These are phyloP conservation scores for Takifugu flavidus DNA, from an alignment of 2,113 vertebrate genomes.

Conservation along the genomic window DNA sequence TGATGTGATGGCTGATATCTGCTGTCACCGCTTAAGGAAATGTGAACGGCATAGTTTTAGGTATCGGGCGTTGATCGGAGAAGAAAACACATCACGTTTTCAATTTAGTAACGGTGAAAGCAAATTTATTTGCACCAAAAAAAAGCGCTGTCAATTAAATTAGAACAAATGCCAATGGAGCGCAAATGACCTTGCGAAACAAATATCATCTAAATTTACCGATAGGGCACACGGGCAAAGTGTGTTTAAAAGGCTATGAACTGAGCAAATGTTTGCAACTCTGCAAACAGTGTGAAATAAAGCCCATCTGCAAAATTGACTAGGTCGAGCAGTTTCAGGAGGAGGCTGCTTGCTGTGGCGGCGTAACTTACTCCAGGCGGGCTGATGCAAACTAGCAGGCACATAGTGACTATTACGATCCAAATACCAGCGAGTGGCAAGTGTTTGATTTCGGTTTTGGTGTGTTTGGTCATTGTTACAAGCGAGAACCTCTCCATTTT, in stretches of 20 bases:
- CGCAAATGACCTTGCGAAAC: conserved; percentile 52
- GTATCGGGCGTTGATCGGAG: background rate
- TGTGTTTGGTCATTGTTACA: background rate
- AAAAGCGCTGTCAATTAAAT: conserved; percentile 19
- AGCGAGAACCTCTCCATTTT: background rate
- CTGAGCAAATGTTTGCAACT: background rate
- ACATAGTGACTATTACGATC: too few relatives aligned
- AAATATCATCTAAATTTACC: background rate
- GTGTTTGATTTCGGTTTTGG: background rate
- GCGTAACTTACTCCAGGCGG: conserved; percentile 14
- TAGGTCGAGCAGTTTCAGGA: conserved; percentile 55
- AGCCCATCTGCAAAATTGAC: conserved; percentile 41
- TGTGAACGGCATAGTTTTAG: background rate
- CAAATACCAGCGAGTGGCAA: background rate
- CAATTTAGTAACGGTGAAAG: conserved; percentile 12
- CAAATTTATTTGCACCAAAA: conserved; percentile 1
- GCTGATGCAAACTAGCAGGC: background rate
- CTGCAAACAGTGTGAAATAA: conserved; percentile 4
- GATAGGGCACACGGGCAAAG: background rate
- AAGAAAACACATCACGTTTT: background rate
- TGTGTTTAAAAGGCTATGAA: background rate
- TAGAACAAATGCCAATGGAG: conserved; percentile 25
- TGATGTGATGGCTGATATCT: too few relatives aligned
- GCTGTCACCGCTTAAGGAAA: too few relatives aligned
- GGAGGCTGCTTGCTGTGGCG: conserved; percentile 38